phyloP scores from a whole-genome alignment of 2,113 vertebrate genomes.

The Anser cygnoides region DNA sequence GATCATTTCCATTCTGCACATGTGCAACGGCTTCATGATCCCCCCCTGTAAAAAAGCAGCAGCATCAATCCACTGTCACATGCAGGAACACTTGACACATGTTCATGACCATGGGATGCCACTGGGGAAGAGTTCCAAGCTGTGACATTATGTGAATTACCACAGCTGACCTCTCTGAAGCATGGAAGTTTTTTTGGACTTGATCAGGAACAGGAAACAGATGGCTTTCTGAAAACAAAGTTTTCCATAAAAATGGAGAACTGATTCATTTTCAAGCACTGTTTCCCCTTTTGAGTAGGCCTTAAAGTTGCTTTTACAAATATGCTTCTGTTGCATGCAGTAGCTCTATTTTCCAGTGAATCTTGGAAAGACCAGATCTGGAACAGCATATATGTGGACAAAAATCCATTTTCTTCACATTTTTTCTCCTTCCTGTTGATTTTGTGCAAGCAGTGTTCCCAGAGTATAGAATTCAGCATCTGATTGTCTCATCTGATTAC shows the following conservation, averaged over 20 bases:
- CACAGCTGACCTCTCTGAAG: neutral
- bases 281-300: neutral
- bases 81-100: neutral
- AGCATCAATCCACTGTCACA: neutral
- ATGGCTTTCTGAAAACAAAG: neutral
- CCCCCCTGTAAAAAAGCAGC: rapidly evolving
- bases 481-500: neutral
- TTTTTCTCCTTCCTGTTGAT: neutral
- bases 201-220: neutral
- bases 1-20: neutral
- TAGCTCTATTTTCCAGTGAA: neutral
- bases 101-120: neutral
- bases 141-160: neutral
- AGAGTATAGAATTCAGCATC: neutral
- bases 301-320: neutral
- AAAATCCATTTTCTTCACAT: neutral
- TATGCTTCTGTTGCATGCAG: neutral
- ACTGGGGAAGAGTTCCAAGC: neutral
- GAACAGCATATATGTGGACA: neutral
- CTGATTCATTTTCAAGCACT: neutral
- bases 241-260: neutral
- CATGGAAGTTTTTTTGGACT: neutral
- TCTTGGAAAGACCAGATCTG: neutral
- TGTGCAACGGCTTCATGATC: neutral
- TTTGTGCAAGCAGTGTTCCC: neutral